Conservation (phyloP, 2,113 vertebrate genomes). For the Galbula dea region DNA sequence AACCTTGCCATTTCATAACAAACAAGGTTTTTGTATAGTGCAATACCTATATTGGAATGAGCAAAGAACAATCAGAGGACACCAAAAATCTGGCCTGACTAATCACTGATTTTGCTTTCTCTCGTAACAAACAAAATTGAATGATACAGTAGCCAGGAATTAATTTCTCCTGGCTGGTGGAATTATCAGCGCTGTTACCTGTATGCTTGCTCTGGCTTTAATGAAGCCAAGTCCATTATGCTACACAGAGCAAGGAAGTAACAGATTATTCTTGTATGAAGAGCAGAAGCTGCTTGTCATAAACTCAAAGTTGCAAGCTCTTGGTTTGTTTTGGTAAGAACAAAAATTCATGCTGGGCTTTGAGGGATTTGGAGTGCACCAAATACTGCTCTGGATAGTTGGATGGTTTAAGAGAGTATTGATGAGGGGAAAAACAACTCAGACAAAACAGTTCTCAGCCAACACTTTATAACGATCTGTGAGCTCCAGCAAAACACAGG, state of each 20-base stretch:
- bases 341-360: neutral
- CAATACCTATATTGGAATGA: neutral
- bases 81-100: neutral
- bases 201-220: neutral
- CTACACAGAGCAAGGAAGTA: neutral
- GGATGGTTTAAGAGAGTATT: neutral
- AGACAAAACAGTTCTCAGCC: neutral
- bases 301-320: neutral
- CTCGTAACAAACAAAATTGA: neutral
- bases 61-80: neutral
- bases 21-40: neutral
- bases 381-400: neutral
- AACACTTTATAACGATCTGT: no score
- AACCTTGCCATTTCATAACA: conserved; percentile 37
- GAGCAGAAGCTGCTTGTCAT: neutral
- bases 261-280: neutral
- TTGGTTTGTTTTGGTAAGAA: neutral
- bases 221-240: neutral
- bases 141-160: neutral
- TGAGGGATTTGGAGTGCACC: neutral
- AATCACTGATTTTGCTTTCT: neutral
- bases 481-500: neutral
- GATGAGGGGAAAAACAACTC: neutral
- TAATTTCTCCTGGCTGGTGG: neutral
- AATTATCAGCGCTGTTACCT: neutral